These are phyloP conservation scores for Grus americana DNA, from an alignment of 2,113 vertebrate genomes.

Conservation along the genomic window DNA sequence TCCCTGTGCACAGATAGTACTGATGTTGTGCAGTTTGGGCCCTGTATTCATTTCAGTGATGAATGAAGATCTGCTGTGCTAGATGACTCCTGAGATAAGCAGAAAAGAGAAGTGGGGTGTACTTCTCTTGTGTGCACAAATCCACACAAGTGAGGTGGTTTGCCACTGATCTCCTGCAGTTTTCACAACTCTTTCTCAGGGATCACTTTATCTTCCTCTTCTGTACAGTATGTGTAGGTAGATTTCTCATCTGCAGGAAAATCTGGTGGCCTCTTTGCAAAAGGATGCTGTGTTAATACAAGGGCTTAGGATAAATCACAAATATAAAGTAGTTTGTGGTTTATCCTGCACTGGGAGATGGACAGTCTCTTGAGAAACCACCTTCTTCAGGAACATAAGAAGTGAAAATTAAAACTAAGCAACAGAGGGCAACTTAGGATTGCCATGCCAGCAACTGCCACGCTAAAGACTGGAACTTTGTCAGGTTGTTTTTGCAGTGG, in stretches of 20 bases:
- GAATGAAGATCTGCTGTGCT: background rate
- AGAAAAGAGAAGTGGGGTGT: background rate
- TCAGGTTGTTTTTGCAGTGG: background rate
- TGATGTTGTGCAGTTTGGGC: background rate
- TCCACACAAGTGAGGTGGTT: background rate
- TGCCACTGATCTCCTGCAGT: background rate
- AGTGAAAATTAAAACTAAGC: background rate
- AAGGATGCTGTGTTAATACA: background rate
- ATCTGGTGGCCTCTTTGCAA: background rate
- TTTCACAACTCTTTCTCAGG: background rate
- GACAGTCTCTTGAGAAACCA: background rate
- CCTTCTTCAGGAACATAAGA: background rate
- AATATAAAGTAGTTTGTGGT: background rate
- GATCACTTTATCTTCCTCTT: background rate
- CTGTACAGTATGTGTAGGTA: fast-evolving
- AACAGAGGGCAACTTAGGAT: background rate
- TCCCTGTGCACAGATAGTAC: background rate
- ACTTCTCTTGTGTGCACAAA: background rate
- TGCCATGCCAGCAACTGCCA: background rate
- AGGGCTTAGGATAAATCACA: background rate
- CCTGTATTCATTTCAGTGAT: background rate
- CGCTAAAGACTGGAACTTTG: background rate
- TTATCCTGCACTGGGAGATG: background rate
- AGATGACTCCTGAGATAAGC: fast-evolving
- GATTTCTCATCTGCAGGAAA: background rate